These are phyloP conservation scores for Mechanitis messenoides DNA, from an alignment of 2,888 invertebrate genomes.

Conservation along the genomic window DNA sequence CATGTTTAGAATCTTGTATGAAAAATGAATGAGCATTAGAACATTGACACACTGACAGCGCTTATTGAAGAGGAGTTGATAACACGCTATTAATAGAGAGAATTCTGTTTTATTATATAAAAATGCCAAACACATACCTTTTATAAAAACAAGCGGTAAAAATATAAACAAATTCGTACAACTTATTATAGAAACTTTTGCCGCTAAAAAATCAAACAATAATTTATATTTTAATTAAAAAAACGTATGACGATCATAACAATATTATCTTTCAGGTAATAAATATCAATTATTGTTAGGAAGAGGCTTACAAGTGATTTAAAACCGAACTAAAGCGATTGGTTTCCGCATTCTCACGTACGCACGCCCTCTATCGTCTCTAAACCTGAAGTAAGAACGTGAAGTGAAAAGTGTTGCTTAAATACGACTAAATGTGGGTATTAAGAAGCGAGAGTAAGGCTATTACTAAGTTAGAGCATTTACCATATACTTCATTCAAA, in stretches of 20 bases:
- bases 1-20: constrained; percentile 33
- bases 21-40: constrained; percentile 50
- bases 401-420: neutral
- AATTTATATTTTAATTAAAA: neutral
- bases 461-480: too few species aligned
- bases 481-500: too few species aligned
- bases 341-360: constrained; percentile 41
- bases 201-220: too few species aligned
- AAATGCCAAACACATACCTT: too few species aligned
- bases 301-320: constrained; percentile 56
- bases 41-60: constrained; percentile 46
- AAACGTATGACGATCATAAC: neutral
- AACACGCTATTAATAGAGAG: constrained; percentile 6
- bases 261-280: neutral
- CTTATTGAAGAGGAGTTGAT: constrained; percentile 33
- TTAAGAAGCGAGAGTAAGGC: too few species aligned
- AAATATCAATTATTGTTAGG: constrained; percentile 45
- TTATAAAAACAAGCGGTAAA: too few species aligned
- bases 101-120: neutral
- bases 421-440: too few species aligned
- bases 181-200: too few species aligned
- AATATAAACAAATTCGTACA: too few species aligned
- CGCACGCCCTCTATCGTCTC: constrained; percentile 10
- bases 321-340: constrained; percentile 50
- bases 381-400: constrained; percentile 1